Base-by-base conservation (phyloP, 2,113 vertebrate genomes). In the Petroica traversi region DNA sequence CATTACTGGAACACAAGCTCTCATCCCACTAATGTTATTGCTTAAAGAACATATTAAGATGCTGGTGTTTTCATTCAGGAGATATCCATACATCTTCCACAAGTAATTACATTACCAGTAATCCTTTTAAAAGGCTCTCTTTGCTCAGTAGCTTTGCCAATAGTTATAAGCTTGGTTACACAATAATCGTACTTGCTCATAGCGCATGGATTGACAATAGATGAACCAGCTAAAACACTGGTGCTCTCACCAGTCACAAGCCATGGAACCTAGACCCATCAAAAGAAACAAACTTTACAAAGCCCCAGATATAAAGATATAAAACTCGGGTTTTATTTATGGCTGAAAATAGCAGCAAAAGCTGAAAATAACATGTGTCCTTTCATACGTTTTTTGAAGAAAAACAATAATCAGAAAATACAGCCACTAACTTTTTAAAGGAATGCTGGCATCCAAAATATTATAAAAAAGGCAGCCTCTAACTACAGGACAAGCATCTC, bases 101-200 rank as follows among this genome's bases (percentile, higher is more conserved):
- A 83, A 93, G 59, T 75, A 85, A 86, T 90, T 77, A 63, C 40
- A 73, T 87, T 95, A 87, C 49, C 26, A 74, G 89, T 72, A 96
- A 93, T 77, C 82, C 79, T 88, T 95, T 92, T 82, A 62, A 95
- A 93, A 93, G 72, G 40, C 61, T 95, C 67, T 58, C 49, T 75
- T 79, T 90, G 62, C 89, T 88, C 80, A 95, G 89, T 55, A 91
- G 88, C 77, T 93, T 89, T 96, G 78, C 86, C 89, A 92, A 74
- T 74, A 59, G 68, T 79, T 88, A 55, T 58, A 58, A 96, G 91
- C 54, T 87, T 80, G 86, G 66, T 90, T 93, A 72, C 67, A 88
- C 31, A 62, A 85, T 92, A 92, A 94, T 88, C 19, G 8, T 46
- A 71, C 74, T 85, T 89, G 63, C 49, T 90, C 36, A 16, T 9